phyloP scores from a whole-genome alignment of 2,797 vertebrate species.

The Morelia viridis region DNA sequence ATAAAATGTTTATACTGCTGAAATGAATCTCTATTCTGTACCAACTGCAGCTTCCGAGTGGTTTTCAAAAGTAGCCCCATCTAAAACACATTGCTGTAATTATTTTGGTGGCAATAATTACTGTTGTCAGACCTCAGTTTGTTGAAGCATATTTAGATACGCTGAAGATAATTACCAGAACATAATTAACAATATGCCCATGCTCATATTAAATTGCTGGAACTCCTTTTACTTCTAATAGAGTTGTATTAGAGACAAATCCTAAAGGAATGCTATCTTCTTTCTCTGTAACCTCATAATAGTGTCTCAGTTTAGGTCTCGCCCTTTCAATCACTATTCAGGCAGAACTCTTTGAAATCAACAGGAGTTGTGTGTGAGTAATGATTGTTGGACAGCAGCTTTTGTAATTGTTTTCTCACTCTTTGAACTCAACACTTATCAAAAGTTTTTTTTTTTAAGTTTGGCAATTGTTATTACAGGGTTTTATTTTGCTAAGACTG shows the following conservation, averaged over 20 bases:
- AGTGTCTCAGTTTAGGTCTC: neutral
- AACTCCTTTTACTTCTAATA: neutral
- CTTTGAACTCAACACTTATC: constrained; percentile 24
- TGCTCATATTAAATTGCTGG: neutral
- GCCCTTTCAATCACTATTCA: constrained; percentile 10
- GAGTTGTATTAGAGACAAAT: neutral
- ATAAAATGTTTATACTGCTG: neutral
- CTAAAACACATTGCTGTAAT: neutral
- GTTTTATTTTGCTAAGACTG: constrained; percentile 19
- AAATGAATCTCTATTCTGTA: neutral
- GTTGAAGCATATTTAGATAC: neutral
- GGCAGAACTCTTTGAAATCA: constrained; percentile 34
- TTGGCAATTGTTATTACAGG: constrained; percentile 18
- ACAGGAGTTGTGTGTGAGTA: constrained; percentile 19
- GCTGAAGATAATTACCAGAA: neutral
- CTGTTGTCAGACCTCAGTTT: neutral
- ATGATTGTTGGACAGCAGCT: constrained; percentile 21
- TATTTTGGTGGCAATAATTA: neutral
- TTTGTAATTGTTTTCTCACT: constrained; percentile 10
- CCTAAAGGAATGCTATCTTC: neutral
- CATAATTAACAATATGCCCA: neutral
- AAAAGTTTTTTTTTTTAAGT: neutral
- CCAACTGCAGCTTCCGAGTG: neutral
- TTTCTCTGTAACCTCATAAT: constrained; percentile 2
- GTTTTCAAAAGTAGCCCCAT: neutral